phyloP scores from a whole-genome alignment of 1,140 invertebrate genomes.

The Drosophila simulans region DNA sequence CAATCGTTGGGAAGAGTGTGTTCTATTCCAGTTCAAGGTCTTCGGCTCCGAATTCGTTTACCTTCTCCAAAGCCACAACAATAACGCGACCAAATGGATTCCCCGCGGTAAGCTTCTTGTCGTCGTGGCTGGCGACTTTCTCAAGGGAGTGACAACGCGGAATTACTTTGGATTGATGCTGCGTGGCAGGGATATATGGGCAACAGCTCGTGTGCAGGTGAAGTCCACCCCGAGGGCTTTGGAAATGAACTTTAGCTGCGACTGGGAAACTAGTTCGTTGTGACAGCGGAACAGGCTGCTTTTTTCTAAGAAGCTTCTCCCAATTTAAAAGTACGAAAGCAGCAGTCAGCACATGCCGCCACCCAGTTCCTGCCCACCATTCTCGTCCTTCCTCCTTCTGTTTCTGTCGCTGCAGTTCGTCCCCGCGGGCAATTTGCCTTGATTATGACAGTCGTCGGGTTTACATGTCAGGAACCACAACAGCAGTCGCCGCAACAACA shows the following conservation, averaged over 20 bases:
- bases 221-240: not conserved
- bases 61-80: slow-evolving; percentile 40
- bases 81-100: slow-evolving; percentile 47
- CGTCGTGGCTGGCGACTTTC: slow-evolving; percentile 6
- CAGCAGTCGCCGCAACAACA: slow-evolving; percentile 31
- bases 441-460: slow-evolving; percentile 67
- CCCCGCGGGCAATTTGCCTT: slow-evolving; percentile 58
- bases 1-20: slow-evolving; percentile 17
- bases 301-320: not conserved
- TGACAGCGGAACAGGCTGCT: not conserved
- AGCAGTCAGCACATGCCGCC: slow-evolving; percentile 1
- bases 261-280: not conserved
- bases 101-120: slow-evolving; percentile 28
- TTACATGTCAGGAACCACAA: slow-evolving; percentile 56
- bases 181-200: not conserved
- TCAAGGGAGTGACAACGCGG: not conserved
- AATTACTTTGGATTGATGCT: not conserved
- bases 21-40: slow-evolving; percentile 44
- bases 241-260: not conserved
- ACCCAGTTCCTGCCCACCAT: not conserved
- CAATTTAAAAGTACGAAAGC: slow-evolving; percentile 14
- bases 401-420: slow-evolving; percentile 5
- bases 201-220: not conserved
- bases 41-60: not conserved
- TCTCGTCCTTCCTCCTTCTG: not conserved